Evolutionary conservation across 1,140 invertebrate genomes (phyloP).

Genomic region (Pollicipes pollicipes): DNA sequence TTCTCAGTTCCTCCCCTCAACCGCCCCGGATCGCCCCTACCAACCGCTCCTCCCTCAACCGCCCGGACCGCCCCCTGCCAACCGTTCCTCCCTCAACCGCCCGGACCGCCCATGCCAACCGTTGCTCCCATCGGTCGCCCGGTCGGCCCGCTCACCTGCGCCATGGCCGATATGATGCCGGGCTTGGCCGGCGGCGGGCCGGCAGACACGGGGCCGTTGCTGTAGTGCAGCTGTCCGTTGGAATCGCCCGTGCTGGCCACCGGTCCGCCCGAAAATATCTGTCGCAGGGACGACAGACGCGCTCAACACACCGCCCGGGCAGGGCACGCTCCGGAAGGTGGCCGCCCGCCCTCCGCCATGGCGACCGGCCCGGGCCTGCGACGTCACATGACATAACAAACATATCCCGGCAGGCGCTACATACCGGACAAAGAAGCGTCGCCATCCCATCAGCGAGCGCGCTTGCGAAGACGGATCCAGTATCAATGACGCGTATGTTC

Average conservation of each 20-base stretch:
- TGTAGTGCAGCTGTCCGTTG: background rate
- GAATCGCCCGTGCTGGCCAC: constrained; percentile 19
- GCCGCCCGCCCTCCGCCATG: no score
- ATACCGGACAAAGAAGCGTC: background rate
- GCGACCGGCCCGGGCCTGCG: no score
- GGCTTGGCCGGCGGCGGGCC: background rate
- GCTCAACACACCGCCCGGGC: no score
- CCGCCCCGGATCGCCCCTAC: no score
- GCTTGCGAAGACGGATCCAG: no score
- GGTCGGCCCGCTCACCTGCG: background rate
- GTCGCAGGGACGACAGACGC: constrained; percentile 7
- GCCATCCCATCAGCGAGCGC: no score
- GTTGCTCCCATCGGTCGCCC: no score
- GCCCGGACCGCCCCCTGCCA: background rate
- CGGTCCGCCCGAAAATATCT: constrained; percentile 34
- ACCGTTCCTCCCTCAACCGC: background rate
- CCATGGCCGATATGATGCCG: background rate
- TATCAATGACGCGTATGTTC: no score
- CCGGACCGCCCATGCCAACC: no score
- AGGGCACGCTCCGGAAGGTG: no score
- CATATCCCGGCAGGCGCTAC: background rate
- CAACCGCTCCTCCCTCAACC: no score
- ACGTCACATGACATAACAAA: background rate
- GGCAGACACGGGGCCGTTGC: background rate
- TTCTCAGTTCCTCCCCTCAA: no score